These are phyloP conservation scores for Arbacia lixula DNA, from an alignment of 53 echinoderm and acorn worm species.

Conservation along the genomic window DNA sequence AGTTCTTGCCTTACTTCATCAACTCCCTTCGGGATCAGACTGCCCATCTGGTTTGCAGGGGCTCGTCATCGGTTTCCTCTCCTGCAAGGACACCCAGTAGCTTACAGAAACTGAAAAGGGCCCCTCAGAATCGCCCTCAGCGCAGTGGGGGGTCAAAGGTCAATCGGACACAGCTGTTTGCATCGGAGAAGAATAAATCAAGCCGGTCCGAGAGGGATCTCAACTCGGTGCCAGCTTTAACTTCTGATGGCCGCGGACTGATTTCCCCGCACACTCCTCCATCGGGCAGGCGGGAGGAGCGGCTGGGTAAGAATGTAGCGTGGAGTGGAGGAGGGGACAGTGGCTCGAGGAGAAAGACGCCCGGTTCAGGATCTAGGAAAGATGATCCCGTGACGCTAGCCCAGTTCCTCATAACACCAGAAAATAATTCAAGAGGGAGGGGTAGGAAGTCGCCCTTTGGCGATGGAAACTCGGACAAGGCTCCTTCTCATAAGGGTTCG, in stretches of 20 bases:
- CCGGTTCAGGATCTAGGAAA: slow-evolving; percentile 53
- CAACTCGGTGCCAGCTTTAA: background rate
- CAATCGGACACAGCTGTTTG: slow-evolving; percentile 80
- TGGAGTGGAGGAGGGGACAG: slow-evolving; percentile 29
- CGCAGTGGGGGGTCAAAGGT: slow-evolving; percentile 35
- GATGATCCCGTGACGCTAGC: slow-evolving; percentile 71
- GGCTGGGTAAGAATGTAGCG: slow-evolving; percentile 20
- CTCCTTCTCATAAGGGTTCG: slow-evolving; percentile 37
- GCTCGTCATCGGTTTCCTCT: slow-evolving; percentile 70
- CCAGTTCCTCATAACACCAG: slow-evolving; percentile 65
- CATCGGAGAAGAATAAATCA: slow-evolving; percentile 18
- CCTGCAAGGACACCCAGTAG: slow-evolving; percentile 88
- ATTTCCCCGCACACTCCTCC: background rate
- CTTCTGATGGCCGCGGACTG: background rate
- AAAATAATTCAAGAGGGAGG: slow-evolving; percentile 47
- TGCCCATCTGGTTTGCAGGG: slow-evolving; percentile 79
- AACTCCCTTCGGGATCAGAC: slow-evolving; percentile 86
- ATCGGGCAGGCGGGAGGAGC: background rate
- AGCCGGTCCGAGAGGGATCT: slow-evolving; percentile 47
- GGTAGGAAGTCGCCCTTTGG: slow-evolving; percentile 54
- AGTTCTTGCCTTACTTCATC: slow-evolving; percentile 89
- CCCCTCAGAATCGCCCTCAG: slow-evolving; percentile 7
- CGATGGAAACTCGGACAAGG: background rate
- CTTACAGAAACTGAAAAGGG: slow-evolving; percentile 45
- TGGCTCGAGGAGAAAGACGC: slow-evolving; percentile 42